Evolutionary conservation across 2,888 invertebrate genomes (phyloP).

Genomic region (Tipula helvola): DNA sequence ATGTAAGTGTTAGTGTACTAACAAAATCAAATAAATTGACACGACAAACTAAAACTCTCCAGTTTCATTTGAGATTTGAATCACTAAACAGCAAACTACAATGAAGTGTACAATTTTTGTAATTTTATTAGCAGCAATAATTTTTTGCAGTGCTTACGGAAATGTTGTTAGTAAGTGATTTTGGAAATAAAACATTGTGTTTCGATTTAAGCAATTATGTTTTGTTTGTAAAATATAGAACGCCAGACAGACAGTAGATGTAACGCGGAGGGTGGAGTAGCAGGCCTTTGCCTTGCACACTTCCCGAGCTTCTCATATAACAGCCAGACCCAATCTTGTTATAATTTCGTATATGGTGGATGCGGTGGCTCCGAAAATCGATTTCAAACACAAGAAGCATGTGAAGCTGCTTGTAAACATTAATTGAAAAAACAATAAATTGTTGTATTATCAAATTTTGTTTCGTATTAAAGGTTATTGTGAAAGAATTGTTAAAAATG

Average conservation of each 20-base stretch:
- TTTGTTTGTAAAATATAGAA: neutral
- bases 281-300: conserved; percentile 61
- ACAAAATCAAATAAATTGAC: too few relatives aligned
- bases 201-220: neutral
- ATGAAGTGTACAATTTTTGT: too few relatives aligned
- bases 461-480: neutral
- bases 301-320: conserved; percentile 67
- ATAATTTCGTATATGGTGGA: neutral
- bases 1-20: too few relatives aligned
- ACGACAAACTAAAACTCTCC: too few relatives aligned
- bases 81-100: too few relatives aligned
- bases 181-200: neutral
- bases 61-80: too few relatives aligned
- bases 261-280: conserved; percentile 22
- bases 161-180: neutral
- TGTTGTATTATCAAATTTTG: neutral
- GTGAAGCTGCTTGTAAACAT: neutral
- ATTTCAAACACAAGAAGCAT: neutral
- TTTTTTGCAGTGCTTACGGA: neutral
- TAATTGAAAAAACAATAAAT: neutral
- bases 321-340: conserved; percentile 31
- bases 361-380: neutral
- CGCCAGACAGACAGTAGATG: neutral
- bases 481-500: neutral
- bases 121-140: neutral